Percentiles rank a stretch among this genome's conserved stretches.
phyloP scores from a whole-genome alignment of 1,140 invertebrate species.

The Centruroides sculpturatus region DNA sequence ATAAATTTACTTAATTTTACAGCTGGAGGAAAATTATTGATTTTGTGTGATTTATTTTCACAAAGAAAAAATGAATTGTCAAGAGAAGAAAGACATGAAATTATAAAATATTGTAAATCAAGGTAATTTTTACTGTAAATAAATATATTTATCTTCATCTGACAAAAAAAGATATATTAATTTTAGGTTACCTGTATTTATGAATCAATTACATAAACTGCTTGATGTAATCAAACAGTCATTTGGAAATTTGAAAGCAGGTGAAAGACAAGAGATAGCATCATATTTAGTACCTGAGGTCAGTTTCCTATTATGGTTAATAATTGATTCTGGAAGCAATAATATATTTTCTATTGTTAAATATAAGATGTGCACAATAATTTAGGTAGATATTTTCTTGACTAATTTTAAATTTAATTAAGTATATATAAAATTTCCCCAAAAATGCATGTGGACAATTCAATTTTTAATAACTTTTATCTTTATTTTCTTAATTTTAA shows the following conservation, averaged over 20 bases:
- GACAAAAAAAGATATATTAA: background rate
- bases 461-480: too few relatives aligned
- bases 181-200: slow-evolving; percentile 40
- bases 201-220: slow-evolving; percentile 42
- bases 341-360: too few relatives aligned
- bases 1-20: slow-evolving; percentile 10
- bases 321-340: too few relatives aligned
- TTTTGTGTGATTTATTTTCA: slow-evolving; percentile 44
- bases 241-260: slow-evolving; percentile 37
- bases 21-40: slow-evolving; percentile 36
- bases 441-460: too few relatives aligned
- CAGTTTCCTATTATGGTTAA: background rate
- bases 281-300: slow-evolving; percentile 46
- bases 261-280: slow-evolving; percentile 42
- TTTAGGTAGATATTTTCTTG: too few relatives aligned
- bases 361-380: too few relatives aligned
- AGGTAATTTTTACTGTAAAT: slow-evolving; percentile 22
- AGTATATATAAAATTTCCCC: too few relatives aligned
- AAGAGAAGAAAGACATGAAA: slow-evolving; percentile 43
- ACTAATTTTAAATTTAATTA: too few relatives aligned
- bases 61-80: slow-evolving; percentile 38
- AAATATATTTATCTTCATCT: background rate
- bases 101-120: slow-evolving; percentile 46
- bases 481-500: too few relatives aligned
- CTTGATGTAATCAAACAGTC: slow-evolving; percentile 41